These are phyloP conservation scores for Caenorhabditis afra DNA, from an alignment of 2,888 invertebrate species.

Conservation along the genomic window DNA sequence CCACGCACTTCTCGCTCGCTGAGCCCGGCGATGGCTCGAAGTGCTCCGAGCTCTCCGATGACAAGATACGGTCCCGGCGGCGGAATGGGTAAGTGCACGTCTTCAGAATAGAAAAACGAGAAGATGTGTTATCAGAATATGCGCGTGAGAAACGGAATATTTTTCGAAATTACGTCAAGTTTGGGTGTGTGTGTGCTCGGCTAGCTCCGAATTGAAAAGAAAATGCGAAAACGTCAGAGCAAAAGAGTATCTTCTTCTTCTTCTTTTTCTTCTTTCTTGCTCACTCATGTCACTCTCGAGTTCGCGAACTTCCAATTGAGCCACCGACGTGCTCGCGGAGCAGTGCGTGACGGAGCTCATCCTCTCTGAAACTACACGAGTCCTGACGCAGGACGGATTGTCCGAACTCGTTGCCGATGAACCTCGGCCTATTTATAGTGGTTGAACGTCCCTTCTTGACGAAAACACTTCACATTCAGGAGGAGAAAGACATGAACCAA, in stretches of 20 bases:
- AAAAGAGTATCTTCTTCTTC: constrained; percentile 7
- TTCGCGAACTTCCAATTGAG: constrained; percentile 9
- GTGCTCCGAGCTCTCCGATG: constrained; percentile 61
- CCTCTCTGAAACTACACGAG: no score
- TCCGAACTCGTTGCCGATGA: no score
- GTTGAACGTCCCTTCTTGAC: constrained; percentile 23
- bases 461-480: constrained; percentile 42
- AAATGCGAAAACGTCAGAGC: constrained; percentile 40
- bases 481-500: constrained; percentile 30
- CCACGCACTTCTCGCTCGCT: constrained; percentile 70
- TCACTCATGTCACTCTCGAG: constrained; percentile 6
- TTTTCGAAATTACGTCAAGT: constrained; percentile 28
- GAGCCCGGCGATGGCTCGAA: constrained; percentile 64
- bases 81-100: constrained; percentile 32
- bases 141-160: constrained; percentile 5
- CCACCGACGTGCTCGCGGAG: neutral
- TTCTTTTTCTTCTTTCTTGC: neutral
- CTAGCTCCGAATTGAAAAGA: constrained; percentile 20
- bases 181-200: neutral
- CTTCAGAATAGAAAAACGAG: constrained; percentile 1
- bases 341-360: no score
- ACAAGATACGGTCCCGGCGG: constrained; percentile 34
- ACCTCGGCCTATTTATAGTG: constrained; percentile 18
- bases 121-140: neutral
- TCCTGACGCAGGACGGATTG: no score